Evolutionary conservation across 2,888 invertebrate species (phyloP).

Genomic region (Amiota communis): DNA sequence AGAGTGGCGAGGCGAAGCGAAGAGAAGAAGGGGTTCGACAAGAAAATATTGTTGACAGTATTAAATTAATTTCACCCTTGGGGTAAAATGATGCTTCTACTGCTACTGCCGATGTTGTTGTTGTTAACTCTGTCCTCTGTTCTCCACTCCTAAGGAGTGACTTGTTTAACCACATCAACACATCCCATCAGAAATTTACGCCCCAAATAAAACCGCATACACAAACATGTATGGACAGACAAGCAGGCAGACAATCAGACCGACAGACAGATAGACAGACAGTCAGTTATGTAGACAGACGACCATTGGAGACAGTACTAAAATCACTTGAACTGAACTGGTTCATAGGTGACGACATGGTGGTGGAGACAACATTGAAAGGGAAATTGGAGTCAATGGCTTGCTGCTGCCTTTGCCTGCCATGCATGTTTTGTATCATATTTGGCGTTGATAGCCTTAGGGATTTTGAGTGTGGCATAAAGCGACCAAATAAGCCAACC

Average conservation of each 20-base stretch:
- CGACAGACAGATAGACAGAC: not conserved
- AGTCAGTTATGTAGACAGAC: too few relatives aligned
- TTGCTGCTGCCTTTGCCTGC: not conserved
- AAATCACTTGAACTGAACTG: too few relatives aligned
- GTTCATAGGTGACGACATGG: too few relatives aligned
- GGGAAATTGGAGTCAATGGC: not conserved
- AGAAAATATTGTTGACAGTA: slow-evolving; percentile 57
- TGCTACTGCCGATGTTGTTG: not conserved
- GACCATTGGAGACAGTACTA: too few relatives aligned
- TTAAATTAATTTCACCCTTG: slow-evolving; percentile 56
- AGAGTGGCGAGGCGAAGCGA: not conserved
- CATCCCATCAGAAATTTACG: not conserved
- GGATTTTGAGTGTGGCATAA: slow-evolving; percentile 17
- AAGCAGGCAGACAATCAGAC: too few relatives aligned
- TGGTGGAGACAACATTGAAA: too few relatives aligned
- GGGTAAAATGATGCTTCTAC: slow-evolving; percentile 23
- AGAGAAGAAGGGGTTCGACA: slow-evolving; percentile 31
- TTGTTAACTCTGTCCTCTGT: too few relatives aligned
- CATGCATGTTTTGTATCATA: slow-evolving; percentile 10
- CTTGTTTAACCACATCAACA: slow-evolving; percentile 11
- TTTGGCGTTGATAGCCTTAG: slow-evolving; percentile 25
- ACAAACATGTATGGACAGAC: slow-evolving; percentile 17
- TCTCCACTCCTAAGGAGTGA: not conserved
- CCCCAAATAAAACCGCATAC: slow-evolving; percentile 22
- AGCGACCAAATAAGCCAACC: slow-evolving; percentile 31